A percentile compares a stretch with the other conserved stretches of the same genome.
These are phyloP conservation scores for Steatocranus sp. DNA, from an alignment of 2,797 vertebrate species.

Conservation along the genomic window DNA sequence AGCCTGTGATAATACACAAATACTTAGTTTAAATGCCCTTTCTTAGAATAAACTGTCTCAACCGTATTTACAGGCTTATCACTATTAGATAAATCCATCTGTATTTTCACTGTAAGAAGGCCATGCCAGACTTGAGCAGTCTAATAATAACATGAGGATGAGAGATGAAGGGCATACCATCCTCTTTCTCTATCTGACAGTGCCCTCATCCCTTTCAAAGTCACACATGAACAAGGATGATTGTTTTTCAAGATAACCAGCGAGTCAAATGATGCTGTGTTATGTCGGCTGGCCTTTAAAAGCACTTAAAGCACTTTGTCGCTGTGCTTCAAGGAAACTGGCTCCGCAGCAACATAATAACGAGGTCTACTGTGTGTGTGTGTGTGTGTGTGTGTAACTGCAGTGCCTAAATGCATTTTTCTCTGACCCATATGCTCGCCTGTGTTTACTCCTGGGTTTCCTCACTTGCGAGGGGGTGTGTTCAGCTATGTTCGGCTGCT, in stretches of 20 bases:
- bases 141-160: not conserved
- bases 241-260: conserved; percentile 14
- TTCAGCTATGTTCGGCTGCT: not conserved
- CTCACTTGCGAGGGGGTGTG: not conserved
- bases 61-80: not conserved
- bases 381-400: not conserved
- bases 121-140: not conserved
- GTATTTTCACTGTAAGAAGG: not conserved
- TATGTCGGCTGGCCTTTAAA: conserved; percentile 38
- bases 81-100: not conserved
- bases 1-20: not conserved
- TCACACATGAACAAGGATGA: not conserved
- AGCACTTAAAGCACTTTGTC: conserved; percentile 31
- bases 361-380: not conserved
- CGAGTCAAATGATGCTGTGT: not conserved
- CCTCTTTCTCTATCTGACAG: not conserved
- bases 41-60: not conserved
- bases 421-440: not conserved
- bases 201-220: not conserved
- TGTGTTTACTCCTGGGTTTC: not conserved
- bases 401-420: not conserved
- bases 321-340: conserved; percentile 24
- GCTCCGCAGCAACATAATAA: conserved; percentile 7
- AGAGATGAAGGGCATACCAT: not conserved
- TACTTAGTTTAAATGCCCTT: not conserved